Evolutionary conservation across 2,113 vertebrate genomes (phyloP).

Genomic region (Bombycilla garrulus): DNA sequence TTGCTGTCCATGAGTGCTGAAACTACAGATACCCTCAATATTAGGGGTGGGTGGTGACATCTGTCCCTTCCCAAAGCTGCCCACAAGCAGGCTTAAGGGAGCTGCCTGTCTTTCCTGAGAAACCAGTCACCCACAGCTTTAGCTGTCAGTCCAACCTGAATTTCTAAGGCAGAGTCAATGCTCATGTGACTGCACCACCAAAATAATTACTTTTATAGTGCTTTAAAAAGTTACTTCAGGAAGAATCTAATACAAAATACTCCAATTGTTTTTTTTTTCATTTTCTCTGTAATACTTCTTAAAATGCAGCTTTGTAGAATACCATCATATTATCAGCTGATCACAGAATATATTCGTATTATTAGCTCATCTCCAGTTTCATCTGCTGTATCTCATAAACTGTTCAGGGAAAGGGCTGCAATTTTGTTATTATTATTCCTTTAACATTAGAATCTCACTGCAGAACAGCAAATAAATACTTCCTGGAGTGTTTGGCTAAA

Average conservation of each 20-base stretch:
- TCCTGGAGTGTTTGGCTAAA: neutral
- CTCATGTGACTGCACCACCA: neutral
- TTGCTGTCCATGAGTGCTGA: neutral
- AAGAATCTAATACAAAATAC: neutral
- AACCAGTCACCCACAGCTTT: neutral
- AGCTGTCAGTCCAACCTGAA: neutral
- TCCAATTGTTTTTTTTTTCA: neutral
- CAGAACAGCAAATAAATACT: neutral
- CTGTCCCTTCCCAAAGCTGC: neutral
- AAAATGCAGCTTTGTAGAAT: neutral
- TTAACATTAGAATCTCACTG: neutral
- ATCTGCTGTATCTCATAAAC: neutral
- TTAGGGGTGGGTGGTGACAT: neutral
- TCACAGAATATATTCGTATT: neutral
- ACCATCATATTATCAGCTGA: neutral
- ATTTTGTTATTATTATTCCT: neutral
- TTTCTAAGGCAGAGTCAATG: neutral
- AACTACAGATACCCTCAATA: neutral
- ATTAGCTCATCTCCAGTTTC: neutral
- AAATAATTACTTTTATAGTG: neutral
- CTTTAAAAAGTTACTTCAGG: neutral
- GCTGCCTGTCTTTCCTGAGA: neutral
- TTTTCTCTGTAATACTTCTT: neutral
- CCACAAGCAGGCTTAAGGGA: neutral
- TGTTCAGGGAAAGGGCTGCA: neutral